Conservation (phyloP, 2,888 invertebrate species). For the Eledone cirrhosa region DNA sequence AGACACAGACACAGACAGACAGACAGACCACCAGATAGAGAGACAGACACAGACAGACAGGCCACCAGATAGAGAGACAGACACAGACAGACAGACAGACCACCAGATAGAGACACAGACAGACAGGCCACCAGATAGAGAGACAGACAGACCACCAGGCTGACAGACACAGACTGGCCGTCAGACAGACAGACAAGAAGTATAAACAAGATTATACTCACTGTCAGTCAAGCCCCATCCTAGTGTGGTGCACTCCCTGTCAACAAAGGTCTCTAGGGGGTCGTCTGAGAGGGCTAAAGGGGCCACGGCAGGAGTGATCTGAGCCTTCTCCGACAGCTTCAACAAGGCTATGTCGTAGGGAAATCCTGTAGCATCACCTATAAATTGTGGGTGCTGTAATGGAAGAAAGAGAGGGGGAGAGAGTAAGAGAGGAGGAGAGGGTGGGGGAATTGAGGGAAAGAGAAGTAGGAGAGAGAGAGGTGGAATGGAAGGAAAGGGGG, state of each 20-base stretch:
- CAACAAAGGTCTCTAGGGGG: not conserved
- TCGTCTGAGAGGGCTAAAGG: not conserved
- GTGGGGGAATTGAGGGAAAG: not conserved
- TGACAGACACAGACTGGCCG: too few relatives aligned
- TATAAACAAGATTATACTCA: not conserved
- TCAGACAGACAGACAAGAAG: too few relatives aligned
- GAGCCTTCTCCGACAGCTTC: not conserved
- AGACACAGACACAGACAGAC: too few relatives aligned
- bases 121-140: too few relatives aligned
- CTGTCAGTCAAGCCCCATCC: not conserved
- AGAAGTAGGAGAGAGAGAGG: not conserved
- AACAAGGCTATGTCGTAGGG: not conserved
- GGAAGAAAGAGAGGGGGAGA: too few relatives aligned
- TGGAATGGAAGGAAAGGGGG: not conserved
- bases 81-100: too few relatives aligned
- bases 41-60: too few relatives aligned
- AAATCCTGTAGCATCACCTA: not conserved
- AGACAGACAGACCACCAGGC: too few relatives aligned
- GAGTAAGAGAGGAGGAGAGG: too few relatives aligned
- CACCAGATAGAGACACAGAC: too few relatives aligned
- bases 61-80: too few relatives aligned
- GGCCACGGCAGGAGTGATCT: not conserved
- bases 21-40: too few relatives aligned
- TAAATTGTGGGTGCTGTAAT: not conserved
- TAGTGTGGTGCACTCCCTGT: not conserved